Evolutionary conservation across 1,140 invertebrate species (phyloP), one percentile per base, ranked within the genome.

Genomic region (Dendrolimus kikuchii): DNA sequence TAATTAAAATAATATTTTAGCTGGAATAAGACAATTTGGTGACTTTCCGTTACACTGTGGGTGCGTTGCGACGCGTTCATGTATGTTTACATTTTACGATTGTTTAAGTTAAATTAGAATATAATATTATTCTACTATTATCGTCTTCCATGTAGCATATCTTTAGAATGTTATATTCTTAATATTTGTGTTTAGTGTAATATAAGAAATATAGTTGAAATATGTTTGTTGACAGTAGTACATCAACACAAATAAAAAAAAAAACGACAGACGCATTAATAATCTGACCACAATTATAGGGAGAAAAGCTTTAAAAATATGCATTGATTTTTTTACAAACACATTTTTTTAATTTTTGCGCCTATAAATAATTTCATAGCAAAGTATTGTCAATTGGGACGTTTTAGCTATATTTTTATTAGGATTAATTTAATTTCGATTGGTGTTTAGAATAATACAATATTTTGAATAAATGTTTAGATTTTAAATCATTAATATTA

Each of bases 61-160:
- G 68, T 77, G 77, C 68, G 77, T 76, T 53, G 75, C 77, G 82
- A 82, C 74, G 74, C 74, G 82, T 86, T 84, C 79, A 83, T 72
- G 79, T 86, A 78, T 71, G 59, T 78, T 80, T 74, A 62, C 63
- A 71, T 58, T 64, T 63, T 77, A 77, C 64, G 52, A 60, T 77
- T 71, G 10, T 68, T 71, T 63, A 72, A 47, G 51, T 56, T 46
- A 57, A 58, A 58, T 57, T 57, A 46, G 55, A 52, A 57, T 63
- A 71, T 55, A 40, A 50, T 54, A 55, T 51, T 68, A 71, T 64
- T 75, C 53, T 62, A 58, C 63, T 74, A 74, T 71, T 69, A 54
- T 63, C 45, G 79, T 82, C 79, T 82, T 82, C 79, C 79, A 82
- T 71, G 40, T 73, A 75, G 57, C 62, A 23, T 62, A 38, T 23